Percentiles rank a stretch among this genome's conserved stretches.
Evolutionary conservation across 2,113 vertebrate species (phyloP).

Genomic region (Burhinus oedicnemus): DNA sequence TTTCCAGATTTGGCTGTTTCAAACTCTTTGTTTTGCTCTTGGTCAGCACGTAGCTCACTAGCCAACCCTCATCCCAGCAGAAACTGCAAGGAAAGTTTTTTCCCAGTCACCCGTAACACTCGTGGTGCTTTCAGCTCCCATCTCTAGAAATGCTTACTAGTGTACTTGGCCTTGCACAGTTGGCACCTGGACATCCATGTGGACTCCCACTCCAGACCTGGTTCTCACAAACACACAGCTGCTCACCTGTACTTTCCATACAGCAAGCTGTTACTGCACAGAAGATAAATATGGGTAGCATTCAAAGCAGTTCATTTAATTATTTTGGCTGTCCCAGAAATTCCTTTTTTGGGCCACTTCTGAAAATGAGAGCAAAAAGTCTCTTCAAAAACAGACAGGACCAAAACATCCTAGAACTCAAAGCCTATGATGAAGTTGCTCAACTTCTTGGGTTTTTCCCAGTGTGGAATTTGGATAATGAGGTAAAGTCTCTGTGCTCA

Average conservation of each 20-base stretch:
- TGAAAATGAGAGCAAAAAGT: background rate
- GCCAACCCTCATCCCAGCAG: background rate
- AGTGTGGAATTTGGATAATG: no score
- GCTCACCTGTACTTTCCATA: background rate
- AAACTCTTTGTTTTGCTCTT: background rate
- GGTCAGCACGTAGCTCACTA: background rate
- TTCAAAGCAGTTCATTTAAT: background rate
- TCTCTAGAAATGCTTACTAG: background rate
- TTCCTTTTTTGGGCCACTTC: background rate
- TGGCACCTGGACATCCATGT: background rate
- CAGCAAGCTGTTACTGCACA: background rate
- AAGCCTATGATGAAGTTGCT: background rate
- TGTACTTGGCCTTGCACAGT: background rate
- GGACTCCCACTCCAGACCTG: background rate
- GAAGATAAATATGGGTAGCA: background rate
- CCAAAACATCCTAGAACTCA: accelerated
- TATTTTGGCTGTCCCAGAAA: background rate
- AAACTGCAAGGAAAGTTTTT: background rate
- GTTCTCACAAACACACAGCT: background rate
- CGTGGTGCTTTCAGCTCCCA: background rate
- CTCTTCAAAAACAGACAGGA: background rate
- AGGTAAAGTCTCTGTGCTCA: no score
- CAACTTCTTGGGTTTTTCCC: accelerated
- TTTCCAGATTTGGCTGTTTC: background rate
- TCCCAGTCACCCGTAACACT: accelerated